Evolutionary conservation across 2,888 invertebrate genomes (phyloP).

Genomic region (Drosophila nr. perissopoda): DNA sequence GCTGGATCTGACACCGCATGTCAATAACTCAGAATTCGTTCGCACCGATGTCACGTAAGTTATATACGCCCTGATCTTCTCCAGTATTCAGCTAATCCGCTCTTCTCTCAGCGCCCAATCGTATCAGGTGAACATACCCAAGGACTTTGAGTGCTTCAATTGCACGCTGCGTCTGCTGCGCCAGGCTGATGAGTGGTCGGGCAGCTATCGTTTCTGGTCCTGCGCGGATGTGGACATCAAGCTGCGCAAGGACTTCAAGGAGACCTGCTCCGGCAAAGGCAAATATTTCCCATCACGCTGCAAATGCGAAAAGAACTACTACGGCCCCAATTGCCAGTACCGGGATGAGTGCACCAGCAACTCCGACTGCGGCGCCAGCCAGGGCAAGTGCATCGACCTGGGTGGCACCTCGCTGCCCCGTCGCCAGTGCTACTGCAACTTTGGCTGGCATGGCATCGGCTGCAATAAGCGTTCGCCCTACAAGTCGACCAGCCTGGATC

Average conservation of each 20-base stretch:
- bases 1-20: constrained; percentile 93
- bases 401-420: constrained; percentile 92
- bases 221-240: constrained; percentile 97
- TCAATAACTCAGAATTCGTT: constrained; percentile 92
- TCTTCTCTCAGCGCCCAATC: constrained; percentile 90
- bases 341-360: constrained; percentile 94
- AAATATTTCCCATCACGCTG: constrained; percentile 91
- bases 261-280: constrained; percentile 94
- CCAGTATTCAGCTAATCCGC: neutral
- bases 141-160: constrained; percentile 93
- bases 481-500: constrained; percentile 90
- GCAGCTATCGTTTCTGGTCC: constrained; percentile 95
- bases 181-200: constrained; percentile 96
- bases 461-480: constrained; percentile 93
- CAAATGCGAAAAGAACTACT: constrained; percentile 92
- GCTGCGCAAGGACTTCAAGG: constrained; percentile 90
- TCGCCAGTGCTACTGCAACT: constrained; percentile 94
- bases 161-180: constrained; percentile 95
- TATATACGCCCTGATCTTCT: too few species aligned
- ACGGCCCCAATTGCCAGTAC: constrained; percentile 94
- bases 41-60: constrained; percentile 95
- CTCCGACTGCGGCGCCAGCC: constrained; percentile 91
- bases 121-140: constrained; percentile 92
- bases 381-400: constrained; percentile 93
- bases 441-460: constrained; percentile 94